These are phyloP conservation scores for Choristoneura rosaceana DNA, from an alignment of 2,888 invertebrate genomes.

Conservation along the genomic window DNA sequence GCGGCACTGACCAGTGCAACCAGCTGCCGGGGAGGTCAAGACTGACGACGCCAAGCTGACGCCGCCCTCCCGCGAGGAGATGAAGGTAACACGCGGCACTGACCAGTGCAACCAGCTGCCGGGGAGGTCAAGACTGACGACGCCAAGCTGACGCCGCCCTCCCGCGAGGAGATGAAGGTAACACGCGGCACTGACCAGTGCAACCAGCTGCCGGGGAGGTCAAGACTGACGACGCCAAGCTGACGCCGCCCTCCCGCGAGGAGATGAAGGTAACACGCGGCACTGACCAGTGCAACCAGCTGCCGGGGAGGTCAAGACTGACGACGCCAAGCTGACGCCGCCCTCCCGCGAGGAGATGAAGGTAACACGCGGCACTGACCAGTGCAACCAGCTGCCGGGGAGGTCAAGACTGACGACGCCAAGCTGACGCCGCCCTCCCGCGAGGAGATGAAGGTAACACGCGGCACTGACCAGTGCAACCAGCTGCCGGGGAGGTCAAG, in stretches of 20 bases:
- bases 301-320: slow-evolving; percentile 95
- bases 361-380: slow-evolving; percentile 82
- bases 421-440: slow-evolving; percentile 96
- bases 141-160: slow-evolving; percentile 96
- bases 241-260: slow-evolving; percentile 94
- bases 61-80: slow-evolving; percentile 95
- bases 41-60: slow-evolving; percentile 98
- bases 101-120: slow-evolving; percentile 95
- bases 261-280: slow-evolving; percentile 95
- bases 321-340: slow-evolving; percentile 97
- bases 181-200: slow-evolving; percentile 87
- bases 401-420: slow-evolving; percentile 97
- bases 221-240: slow-evolving; percentile 97
- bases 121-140: slow-evolving; percentile 98
- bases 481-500: slow-evolving; percentile 95
- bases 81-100: slow-evolving; percentile 90
- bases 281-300: slow-evolving; percentile 95
- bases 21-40: slow-evolving; percentile 95
- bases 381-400: slow-evolving; percentile 98
- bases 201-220: slow-evolving; percentile 96
- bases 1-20: slow-evolving; percentile 91
- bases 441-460: slow-evolving; percentile 96
- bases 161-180: slow-evolving; percentile 98
- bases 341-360: slow-evolving; percentile 98
- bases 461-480: slow-evolving; percentile 91